These are phyloP conservation scores for Panthera leo DNA, from an alignment of 2,113 vertebrate species.

Conservation along the genomic window DNA sequence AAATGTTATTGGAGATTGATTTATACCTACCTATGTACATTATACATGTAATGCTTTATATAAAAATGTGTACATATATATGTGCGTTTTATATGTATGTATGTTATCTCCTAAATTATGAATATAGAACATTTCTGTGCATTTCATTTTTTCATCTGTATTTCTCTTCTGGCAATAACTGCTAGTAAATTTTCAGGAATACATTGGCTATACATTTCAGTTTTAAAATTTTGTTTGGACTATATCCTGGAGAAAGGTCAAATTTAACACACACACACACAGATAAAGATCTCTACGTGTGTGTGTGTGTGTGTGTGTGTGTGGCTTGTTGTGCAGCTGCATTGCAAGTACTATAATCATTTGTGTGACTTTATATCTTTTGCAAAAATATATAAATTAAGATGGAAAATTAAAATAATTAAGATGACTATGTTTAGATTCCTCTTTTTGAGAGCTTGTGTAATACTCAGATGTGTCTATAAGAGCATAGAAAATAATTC, in stretches of 20 bases:
- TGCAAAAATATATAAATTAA: conserved; percentile 32
- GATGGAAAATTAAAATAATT: conserved; percentile 17
- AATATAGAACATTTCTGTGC: background rate
- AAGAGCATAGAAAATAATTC: background rate
- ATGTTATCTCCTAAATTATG: background rate
- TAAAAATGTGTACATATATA: background rate
- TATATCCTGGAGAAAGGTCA: background rate
- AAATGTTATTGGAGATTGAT: background rate
- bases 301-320: background rate
- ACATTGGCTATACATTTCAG: background rate
- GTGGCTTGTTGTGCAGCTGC: background rate
- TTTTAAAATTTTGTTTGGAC: background rate
- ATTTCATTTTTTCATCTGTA: background rate
- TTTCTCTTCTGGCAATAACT: background rate
- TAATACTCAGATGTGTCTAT: background rate
- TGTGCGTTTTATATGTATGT: background rate
- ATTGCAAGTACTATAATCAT: background rate
- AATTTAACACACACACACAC: background rate
- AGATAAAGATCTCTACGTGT: background rate
- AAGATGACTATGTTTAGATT: background rate
- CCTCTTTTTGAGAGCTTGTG: background rate
- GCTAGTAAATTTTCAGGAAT: background rate
- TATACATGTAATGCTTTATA: background rate
- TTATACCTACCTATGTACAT: background rate
- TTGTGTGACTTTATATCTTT: background rate